A percentile compares a stretch with the other conserved stretches of the same genome.
Evolutionary conservation across 1,140 invertebrate species (phyloP).

Genomic region (Anoplolepis gracilipes): DNA sequence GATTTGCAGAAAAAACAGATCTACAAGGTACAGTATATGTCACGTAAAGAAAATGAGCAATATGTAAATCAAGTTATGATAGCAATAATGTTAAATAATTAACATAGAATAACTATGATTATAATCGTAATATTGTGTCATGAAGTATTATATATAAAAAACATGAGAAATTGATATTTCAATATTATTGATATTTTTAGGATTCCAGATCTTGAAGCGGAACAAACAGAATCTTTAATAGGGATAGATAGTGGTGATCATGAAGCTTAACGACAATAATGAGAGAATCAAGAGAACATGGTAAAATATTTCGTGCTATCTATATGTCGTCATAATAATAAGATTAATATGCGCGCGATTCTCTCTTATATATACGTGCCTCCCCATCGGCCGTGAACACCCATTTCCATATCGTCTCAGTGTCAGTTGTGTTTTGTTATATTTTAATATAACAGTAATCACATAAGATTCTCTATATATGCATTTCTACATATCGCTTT

Average conservation of each 20-base stretch:
- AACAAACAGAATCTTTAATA: slow-evolving; percentile 92
- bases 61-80: background rate
- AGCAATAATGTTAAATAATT: background rate
- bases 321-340: slow-evolving; percentile 61
- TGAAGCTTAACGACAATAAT: slow-evolving; percentile 86
- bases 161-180: slow-evolving; percentile 1
- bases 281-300: slow-evolving; percentile 53
- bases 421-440: background rate
- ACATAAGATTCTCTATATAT: background rate
- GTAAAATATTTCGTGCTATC: slow-evolving; percentile 63
- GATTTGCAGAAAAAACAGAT: slow-evolving; percentile 84
- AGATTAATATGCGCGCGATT: slow-evolving; percentile 40
- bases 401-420: background rate
- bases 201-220: slow-evolving; percentile 89
- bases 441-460: background rate
- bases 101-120: slow-evolving; percentile 2
- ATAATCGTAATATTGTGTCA: background rate
- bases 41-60: slow-evolving; percentile 7
- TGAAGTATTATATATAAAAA: background rate
- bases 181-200: slow-evolving; percentile 81
- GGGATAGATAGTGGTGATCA: slow-evolving; percentile 87
- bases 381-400: background rate
- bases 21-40: slow-evolving; percentile 83
- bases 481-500: slow-evolving; percentile 24
- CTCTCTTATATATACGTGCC: slow-evolving; percentile 11